These are phyloP conservation scores for Dasypogon diadema DNA, from an alignment of 2,888 invertebrate genomes.

Conservation along the genomic window DNA sequence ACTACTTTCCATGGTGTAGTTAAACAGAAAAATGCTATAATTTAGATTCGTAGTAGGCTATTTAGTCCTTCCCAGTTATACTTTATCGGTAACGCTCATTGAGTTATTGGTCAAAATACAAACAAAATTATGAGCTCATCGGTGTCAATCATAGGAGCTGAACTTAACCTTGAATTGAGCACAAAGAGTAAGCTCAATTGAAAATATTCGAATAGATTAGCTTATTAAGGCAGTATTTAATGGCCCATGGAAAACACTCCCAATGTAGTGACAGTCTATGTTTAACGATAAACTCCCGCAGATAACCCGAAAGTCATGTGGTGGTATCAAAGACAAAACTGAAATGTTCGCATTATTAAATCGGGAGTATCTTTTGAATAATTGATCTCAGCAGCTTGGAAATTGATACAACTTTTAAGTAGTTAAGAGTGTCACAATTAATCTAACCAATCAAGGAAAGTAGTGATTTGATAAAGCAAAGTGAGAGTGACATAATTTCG, in stretches of 20 bases:
- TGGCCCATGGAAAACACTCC: not conserved
- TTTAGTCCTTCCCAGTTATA: no score
- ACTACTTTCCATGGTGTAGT: no score
- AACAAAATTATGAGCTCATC: no score
- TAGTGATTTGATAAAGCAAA: not conserved
- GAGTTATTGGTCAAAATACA: no score
- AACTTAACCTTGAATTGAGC: not conserved
- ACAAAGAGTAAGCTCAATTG: not conserved
- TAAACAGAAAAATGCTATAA: no score
- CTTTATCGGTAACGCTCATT: no score
- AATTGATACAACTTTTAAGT: not conserved
- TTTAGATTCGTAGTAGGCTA: no score
- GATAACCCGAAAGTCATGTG: not conserved
- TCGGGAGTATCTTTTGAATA: not conserved
- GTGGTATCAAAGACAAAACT: not conserved
- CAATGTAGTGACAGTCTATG: constrained; percentile 1
- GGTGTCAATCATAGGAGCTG: not conserved
- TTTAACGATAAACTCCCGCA: not conserved
- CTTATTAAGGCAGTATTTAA: not conserved
- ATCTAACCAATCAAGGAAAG: not conserved
- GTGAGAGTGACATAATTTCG: no score
- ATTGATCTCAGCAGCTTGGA: not conserved
- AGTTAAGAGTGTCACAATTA: not conserved
- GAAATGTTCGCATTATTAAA: not conserved
- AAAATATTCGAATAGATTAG: not conserved